Evolutionary conservation across 1,140 invertebrate genomes (phyloP).

Genomic region (Achroia grisella): DNA sequence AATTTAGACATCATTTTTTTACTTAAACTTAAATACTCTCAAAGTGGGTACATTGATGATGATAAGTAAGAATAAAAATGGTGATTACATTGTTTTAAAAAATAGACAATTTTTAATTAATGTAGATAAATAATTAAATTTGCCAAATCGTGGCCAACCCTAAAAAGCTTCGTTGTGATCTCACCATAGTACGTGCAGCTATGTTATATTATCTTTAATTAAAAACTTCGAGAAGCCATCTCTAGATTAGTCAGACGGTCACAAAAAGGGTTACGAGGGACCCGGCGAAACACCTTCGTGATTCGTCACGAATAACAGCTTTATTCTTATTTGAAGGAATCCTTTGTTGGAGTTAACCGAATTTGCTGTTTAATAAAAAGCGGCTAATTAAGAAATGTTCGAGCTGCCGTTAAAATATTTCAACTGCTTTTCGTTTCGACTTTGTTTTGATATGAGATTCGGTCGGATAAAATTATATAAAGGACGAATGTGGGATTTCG

Average conservation of each 20-base stretch:
- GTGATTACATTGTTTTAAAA: too few relatives aligned
- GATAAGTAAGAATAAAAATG: too few relatives aligned
- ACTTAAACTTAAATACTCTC: too few relatives aligned
- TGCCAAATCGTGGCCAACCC: constrained; percentile 14
- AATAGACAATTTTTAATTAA: too few relatives aligned
- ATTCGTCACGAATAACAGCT: constrained; percentile 66
- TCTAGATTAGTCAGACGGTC: constrained; percentile 62
- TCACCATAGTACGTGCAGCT: constrained; percentile 48
- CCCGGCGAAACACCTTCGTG: constrained; percentile 60
- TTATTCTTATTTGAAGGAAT: constrained; percentile 68
- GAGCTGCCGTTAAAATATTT: constrained; percentile 52
- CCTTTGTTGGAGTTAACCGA: constrained; percentile 67
- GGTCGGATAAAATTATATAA: constrained; percentile 17
- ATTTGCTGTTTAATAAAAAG: constrained; percentile 68
- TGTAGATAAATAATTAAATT: too few relatives aligned
- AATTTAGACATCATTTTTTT: too few relatives aligned
- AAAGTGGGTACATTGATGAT: too few relatives aligned
- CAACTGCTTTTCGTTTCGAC: constrained; percentile 30
- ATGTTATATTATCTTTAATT: constrained; percentile 71
- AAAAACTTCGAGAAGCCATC: constrained; percentile 59
- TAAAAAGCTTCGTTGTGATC: constrained; percentile 17
- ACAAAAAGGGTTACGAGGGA: constrained; percentile 65
- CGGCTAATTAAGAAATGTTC: constrained; percentile 69
- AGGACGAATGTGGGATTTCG: constrained; percentile 11
- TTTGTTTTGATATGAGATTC: constrained; percentile 17